Conservation (phyloP, 2,888 invertebrate genomes). For the Lamellibrachia columna region DNA sequence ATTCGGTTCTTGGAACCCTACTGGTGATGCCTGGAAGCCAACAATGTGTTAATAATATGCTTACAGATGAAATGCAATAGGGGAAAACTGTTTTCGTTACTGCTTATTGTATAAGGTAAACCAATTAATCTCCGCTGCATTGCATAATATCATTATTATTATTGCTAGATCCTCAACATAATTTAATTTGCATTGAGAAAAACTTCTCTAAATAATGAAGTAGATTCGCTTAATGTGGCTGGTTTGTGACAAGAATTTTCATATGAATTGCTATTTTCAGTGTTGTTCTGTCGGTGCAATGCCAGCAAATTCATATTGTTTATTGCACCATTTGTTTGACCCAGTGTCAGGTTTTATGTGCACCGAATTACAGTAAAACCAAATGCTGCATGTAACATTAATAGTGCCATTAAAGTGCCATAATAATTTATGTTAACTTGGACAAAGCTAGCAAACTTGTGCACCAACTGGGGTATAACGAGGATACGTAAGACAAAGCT, state of each 20-base stretch:
- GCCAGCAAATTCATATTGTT: not conserved
- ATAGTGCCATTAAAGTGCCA: not conserved
- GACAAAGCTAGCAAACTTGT: too few relatives aligned
- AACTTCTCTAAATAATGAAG: slow-evolving; percentile 6
- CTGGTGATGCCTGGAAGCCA: not conserved
- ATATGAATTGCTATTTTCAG: not conserved
- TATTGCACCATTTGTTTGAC: not conserved
- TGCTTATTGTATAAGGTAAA: not conserved
- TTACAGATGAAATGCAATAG: not conserved
- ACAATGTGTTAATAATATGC: not conserved
- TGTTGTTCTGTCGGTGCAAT: not conserved
- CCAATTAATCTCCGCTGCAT: not conserved
- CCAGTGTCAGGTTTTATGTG: not conserved
- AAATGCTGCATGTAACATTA: not conserved
- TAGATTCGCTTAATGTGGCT: not conserved
- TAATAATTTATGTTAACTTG: not conserved
- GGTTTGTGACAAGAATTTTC: not conserved
- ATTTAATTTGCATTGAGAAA: not conserved
- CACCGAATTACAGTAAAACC: not conserved
- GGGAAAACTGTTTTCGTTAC: not conserved
- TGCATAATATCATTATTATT: not conserved
- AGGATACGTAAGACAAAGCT: too few relatives aligned
- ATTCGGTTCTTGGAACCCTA: not conserved
- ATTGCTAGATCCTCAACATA: not conserved
- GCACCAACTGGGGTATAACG: too few relatives aligned